Base-by-base conservation (phyloP, 2,888 invertebrate genomes). In the Drosophila koepferae region DNA sequence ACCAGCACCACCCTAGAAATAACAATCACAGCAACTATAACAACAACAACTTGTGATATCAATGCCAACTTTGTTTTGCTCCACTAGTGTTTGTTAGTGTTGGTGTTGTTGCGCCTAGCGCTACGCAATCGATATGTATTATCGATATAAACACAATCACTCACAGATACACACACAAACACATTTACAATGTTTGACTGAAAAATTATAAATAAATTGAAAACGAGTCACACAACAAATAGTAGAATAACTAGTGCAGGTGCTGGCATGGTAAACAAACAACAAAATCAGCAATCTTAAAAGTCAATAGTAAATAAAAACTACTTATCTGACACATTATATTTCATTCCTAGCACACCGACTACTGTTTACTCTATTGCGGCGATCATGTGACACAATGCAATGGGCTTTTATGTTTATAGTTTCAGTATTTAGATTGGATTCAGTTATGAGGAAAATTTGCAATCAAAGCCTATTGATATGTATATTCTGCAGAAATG, bases 41-140 rank as follows among this genome's bases (percentile, higher is more conserved):
- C 63, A 65, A 43, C 63, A 65, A 61, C 63, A 61, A 61, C 65
- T 67, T 67, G 28, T 63, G 65, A 65, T 63, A 62, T 64, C 74
- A 69, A 74, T 77, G 76, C 63, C 71, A 82, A 68, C 71, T 59
- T 72, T 68, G 55, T 46, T 12, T 6, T 40, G 38, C 14, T 40
- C 16, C 6, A 40, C 6, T 16, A 40, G 38, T 40, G 38, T 14
- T 3, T 34, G n/a, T 49, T 36, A 59, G 6, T 34, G n/a, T 49
- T 36, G 63, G 51, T 63, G 64, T 53, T 36, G 63, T 46, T 63
- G 64, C 55, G 48, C 41, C 78, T 38, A 54, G 38, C 14, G 54
- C 54, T 59, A 74, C 74, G 61, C 48, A 70, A 69, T 77, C 71
- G 63, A 70, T 70, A 66, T 62, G 71, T 49, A 59, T 59, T 64